Percentiles rank a stretch among this genome's conserved stretches.
These are phyloP conservation scores for Merodon equestris DNA, from an alignment of 2,888 invertebrate genomes.

Conservation along the genomic window DNA sequence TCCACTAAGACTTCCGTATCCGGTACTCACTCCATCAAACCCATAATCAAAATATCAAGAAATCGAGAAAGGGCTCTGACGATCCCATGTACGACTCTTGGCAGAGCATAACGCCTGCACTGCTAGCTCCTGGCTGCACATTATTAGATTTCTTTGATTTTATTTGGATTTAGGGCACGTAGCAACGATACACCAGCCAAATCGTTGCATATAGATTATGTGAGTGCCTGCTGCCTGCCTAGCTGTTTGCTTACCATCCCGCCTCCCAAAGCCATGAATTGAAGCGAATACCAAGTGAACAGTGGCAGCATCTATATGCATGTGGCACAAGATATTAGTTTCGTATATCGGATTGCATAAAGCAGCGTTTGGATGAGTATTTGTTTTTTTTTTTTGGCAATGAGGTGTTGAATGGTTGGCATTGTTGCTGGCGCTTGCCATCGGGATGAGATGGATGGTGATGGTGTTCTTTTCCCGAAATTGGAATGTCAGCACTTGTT, in stretches of 20 bases:
- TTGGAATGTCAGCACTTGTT: no score
- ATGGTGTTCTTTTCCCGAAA: no score
- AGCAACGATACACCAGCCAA: slow-evolving; percentile 64
- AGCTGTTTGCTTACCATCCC: slow-evolving; percentile 9
- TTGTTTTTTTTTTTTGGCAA: slow-evolving; percentile 40
- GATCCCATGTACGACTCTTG: no score
- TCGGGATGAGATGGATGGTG: no score
- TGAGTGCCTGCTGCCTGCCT: slow-evolving; percentile 45
- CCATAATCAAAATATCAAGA: slow-evolving; percentile 7
- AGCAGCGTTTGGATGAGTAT: slow-evolving; percentile 11
- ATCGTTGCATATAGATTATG: slow-evolving; percentile 51
- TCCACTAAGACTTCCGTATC: slow-evolving; percentile 46
- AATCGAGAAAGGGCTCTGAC: no score
- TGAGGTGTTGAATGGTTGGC: slow-evolving; percentile 63
- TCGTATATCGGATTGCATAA: slow-evolving; percentile 60
- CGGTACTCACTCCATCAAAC: not conserved
- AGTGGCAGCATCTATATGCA: slow-evolving; percentile 39
- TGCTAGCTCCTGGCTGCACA: slow-evolving; percentile 41
- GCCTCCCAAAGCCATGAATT: slow-evolving; percentile 16
- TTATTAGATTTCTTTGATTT: slow-evolving; percentile 68
- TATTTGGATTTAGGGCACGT: slow-evolving; percentile 66
- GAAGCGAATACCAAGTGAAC: slow-evolving; percentile 41
- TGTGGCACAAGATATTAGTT: slow-evolving; percentile 58
- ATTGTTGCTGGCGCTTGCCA: slow-evolving; percentile 40
- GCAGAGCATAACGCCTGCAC: no score